Conservation (phyloP, 2,797 vertebrate species). For the Lithobates sylvaticus region DNA sequence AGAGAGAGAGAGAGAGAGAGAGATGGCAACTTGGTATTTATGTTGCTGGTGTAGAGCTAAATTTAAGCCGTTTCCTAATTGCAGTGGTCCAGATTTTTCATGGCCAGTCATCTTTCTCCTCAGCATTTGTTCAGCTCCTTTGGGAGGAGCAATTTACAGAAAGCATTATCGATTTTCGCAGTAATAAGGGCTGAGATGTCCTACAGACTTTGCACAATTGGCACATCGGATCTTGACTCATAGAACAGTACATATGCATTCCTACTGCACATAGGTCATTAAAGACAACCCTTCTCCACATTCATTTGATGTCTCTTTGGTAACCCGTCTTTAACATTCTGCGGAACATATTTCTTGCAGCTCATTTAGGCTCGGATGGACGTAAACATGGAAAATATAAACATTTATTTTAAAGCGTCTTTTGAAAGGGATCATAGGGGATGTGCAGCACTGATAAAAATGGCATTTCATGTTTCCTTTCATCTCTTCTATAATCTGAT, state of each 20-base stretch:
- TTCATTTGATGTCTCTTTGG: slow-evolving; percentile 28
- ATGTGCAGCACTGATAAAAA: background rate
- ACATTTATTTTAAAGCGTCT: background rate
- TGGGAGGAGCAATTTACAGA: slow-evolving; percentile 88
- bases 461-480: background rate
- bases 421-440: background rate
- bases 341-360: slow-evolving; percentile 1
- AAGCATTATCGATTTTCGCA: slow-evolving; percentile 86
- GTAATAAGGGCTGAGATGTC: slow-evolving; percentile 85
- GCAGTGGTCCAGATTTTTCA: slow-evolving; percentile 75
- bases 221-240: slow-evolving; percentile 47
- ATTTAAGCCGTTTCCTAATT: slow-evolving; percentile 74
- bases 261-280: slow-evolving; percentile 22
- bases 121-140: slow-evolving; percentile 82
- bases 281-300: slow-evolving; percentile 15
- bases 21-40: slow-evolving; percentile 16
- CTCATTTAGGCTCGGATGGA: background rate
- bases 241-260: slow-evolving; percentile 44
- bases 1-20: background rate
- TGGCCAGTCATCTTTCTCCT: slow-evolving; percentile 79
- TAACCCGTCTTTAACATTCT: slow-evolving; percentile 7
- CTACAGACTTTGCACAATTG: slow-evolving; percentile 77
- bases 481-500: background rate
- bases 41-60: slow-evolving; percentile 5
- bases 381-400: background rate